Percentiles rank a stretch among this genome's conserved stretches.
Evolutionary conservation across 2,113 vertebrate species (phyloP).

Genomic region (Poeciliopsis retropinna): DNA sequence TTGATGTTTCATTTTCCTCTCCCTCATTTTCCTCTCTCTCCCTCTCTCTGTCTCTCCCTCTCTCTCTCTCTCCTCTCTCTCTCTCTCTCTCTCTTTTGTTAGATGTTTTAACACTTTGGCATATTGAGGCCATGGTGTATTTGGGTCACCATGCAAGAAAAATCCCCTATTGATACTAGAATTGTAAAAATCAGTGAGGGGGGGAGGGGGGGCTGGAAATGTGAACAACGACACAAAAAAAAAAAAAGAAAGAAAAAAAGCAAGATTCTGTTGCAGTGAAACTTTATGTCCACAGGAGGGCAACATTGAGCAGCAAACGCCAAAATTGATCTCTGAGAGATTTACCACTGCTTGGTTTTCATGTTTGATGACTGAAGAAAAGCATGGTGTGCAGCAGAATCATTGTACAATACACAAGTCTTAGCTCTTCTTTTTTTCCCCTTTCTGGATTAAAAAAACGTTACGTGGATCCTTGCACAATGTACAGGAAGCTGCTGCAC

Average conservation of each 20-base stretch:
- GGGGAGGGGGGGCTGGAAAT: not conserved
- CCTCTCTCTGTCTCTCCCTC: not conserved
- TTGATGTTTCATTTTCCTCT: constrained; percentile 27
- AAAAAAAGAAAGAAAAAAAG: too few species aligned
- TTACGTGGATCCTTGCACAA: constrained; percentile 29
- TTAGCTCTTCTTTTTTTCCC: not conserved
- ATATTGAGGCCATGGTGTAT: not conserved
- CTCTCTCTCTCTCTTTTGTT: not conserved
- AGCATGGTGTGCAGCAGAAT: too few species aligned
- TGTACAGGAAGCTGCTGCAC: constrained; percentile 48
- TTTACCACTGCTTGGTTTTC: not conserved
- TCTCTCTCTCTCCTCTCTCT: too few species aligned
- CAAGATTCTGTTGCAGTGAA: not conserved
- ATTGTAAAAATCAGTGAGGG: not conserved
- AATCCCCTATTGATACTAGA: not conserved
- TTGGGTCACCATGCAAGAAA: not conserved
- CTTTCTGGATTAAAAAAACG: not conserved
- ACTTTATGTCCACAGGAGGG: constrained; percentile 59
- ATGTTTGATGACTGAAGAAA: not conserved
- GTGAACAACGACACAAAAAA: not conserved
- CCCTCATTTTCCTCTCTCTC: not conserved
- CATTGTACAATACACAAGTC: not conserved
- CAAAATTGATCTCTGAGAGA: not conserved
- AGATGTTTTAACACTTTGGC: constrained; percentile 11
- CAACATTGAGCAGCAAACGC: constrained; percentile 20